Evolutionary conservation across 2,888 invertebrate species (phyloP).

Genomic region (Muschampia plurimacula): DNA sequence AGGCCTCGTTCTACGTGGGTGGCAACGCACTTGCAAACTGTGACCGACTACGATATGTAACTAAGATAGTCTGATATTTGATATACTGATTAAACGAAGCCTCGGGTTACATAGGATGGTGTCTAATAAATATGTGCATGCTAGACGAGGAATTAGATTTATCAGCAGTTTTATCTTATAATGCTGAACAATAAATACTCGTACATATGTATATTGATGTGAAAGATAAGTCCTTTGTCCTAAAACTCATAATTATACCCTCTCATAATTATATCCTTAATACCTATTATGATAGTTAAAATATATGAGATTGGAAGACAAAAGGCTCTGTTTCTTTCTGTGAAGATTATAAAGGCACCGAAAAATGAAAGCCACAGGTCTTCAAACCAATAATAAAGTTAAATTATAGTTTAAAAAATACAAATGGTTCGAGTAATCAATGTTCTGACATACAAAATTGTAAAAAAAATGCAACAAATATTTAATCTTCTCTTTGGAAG

Average conservation of each 20-base stretch:
- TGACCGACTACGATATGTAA: constrained; percentile 36
- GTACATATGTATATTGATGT: background rate
- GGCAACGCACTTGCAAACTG: constrained; percentile 49
- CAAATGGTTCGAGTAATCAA: too few species aligned
- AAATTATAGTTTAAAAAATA: too few species aligned
- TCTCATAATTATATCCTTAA: too few species aligned
- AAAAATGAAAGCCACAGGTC: too few species aligned
- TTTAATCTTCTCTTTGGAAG: background rate
- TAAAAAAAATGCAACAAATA: too few species aligned
- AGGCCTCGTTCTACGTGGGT: constrained; percentile 66
- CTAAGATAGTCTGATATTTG: constrained; percentile 24
- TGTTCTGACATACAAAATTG: too few species aligned
- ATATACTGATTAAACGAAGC: constrained; percentile 26
- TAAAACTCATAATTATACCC: too few species aligned
- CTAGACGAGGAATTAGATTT: constrained; percentile 7
- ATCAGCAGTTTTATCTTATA: constrained; percentile 16
- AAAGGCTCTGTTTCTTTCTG: too few species aligned
- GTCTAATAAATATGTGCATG: constrained; percentile 23
- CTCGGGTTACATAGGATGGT: constrained; percentile 27
- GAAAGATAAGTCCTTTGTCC: background rate
- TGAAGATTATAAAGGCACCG: too few species aligned
- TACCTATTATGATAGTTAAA: too few species aligned
- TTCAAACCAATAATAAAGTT: too few species aligned
- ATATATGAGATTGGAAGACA: too few species aligned
- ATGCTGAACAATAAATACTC: background rate